A percentile compares a stretch with the other conserved stretches of the same genome.
Conservation (phyloP, 2,888 invertebrate species). For the Encarsia formosa region DNA sequence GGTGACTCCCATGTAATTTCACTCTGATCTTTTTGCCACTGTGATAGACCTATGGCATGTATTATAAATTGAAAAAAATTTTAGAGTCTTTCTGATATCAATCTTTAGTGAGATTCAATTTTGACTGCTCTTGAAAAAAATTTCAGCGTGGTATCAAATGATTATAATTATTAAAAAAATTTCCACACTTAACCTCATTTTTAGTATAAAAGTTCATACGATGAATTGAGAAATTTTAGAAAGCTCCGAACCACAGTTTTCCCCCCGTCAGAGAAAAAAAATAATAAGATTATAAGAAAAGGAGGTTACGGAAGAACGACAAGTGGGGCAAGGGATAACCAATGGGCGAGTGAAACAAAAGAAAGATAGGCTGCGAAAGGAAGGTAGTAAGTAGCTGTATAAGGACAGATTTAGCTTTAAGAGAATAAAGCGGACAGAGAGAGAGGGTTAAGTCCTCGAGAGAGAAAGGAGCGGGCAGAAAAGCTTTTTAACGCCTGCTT, state of each 20-base stretch:
- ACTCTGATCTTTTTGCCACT: no score
- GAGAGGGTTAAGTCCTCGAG: slow-evolving; percentile 20
- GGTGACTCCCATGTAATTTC: no score
- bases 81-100: not conserved
- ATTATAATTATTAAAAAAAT: not conserved
- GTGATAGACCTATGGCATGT: no score
- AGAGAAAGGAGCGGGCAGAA: slow-evolving; percentile 30
- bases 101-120: not conserved
- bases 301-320: not conserved
- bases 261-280: no score
- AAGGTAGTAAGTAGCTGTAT: slow-evolving; percentile 9
- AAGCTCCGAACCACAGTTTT: no score
- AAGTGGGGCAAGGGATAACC: not conserved
- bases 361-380: not conserved
- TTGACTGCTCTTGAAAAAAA: not conserved
- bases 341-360: not conserved
- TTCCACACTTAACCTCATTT: no score
- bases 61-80: not conserved
- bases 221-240: no score
- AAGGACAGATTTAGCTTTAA: slow-evolving; percentile 21
- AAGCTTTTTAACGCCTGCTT: slow-evolving; percentile 50
- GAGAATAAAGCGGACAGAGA: slow-evolving; percentile 8
- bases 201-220: no score
- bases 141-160: not conserved
- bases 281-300: no score